phyloP scores from a whole-genome alignment of 1,140 invertebrate genomes.

The Bombus breviceps region DNA sequence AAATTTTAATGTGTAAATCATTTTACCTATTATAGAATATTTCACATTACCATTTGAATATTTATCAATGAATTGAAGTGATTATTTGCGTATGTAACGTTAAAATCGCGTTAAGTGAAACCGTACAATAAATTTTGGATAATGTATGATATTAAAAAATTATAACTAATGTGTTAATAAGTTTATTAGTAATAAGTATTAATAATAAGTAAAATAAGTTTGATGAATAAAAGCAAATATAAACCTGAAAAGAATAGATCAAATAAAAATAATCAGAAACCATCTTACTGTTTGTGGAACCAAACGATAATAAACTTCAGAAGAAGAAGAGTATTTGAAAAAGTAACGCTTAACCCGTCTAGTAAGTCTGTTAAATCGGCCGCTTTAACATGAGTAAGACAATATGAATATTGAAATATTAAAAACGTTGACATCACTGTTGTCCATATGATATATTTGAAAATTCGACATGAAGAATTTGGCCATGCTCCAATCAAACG shows the following conservation, averaged over 20 bases:
- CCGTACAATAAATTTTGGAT: no score
- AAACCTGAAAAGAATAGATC: neutral
- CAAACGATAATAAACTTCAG: constrained; percentile 55
- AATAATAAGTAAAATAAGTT: neutral
- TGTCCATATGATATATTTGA: constrained; percentile 19
- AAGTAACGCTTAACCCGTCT: constrained; percentile 49
- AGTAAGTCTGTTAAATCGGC: constrained; percentile 29
- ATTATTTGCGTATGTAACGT: neutral
- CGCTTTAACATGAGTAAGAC: constrained; percentile 33
- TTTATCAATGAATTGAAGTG: neutral
- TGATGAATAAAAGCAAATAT: neutral
- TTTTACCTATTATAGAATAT: no score
- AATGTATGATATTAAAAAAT: neutral
- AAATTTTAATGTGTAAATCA: no score
- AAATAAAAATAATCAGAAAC: neutral
- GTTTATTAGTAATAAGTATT: no score
- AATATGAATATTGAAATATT: constrained; percentile 49
- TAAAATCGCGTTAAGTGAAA: no score
- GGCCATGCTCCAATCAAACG: constrained; percentile 35
- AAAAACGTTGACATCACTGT: constrained; percentile 21
- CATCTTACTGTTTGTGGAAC: constrained; percentile 54
- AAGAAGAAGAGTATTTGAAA: constrained; percentile 51
- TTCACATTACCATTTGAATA: neutral
- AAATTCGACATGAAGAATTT: constrained; percentile 5
- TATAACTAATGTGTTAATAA: neutral